Evolutionary conservation across 2,888 invertebrate species (phyloP), one percentile per base, ranked within the genome.

Genomic region (Synanthedon myopaeformis): DNA sequence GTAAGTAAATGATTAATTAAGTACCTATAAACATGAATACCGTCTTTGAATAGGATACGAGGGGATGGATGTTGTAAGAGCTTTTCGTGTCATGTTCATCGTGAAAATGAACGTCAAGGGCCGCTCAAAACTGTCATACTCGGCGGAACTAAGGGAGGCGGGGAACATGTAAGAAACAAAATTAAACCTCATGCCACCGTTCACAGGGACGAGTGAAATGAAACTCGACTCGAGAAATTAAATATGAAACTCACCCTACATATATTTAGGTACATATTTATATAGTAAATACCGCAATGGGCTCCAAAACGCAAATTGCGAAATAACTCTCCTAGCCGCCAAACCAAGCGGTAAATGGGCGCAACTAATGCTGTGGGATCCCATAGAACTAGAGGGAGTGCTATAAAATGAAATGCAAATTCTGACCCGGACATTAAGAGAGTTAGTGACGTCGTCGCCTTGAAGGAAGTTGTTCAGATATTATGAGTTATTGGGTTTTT

Each of bases 51-150:
- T 35, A 35, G 35, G 35, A 35, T 35, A 35, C 35, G 35, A 35
- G 35, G 35, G 35, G 35, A 5, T 10, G 35, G 35, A 35, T 35
- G 35, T 35, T 35, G 35, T 35, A 35, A 56, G 54, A 59, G 57
- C 59, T 54, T 56, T 56, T 60, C 57, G 51, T 52, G 59, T 55
- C 58, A 58, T 57, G 56, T 56, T 55, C 53, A 52, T 35, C 51
- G 52, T 58, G 52, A 55, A 56, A 57, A 59, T 55, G 59, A 57
- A 55, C 54, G 52, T 59, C 51, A 52, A 59, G 57, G 54, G 54
- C 53, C 48, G 54, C 54, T 57, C 41, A 45, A 53, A 58, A 55
- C 52, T 53, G 54, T 56, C 51, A 54, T 57, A 53, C 52, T 53
- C 53, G 53, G 52, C 51, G 52, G 53, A 58, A 53, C 54, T 45